These are phyloP conservation scores for Cichlasoma orientale DNA, from an alignment of 2,797 vertebrate species.

Conservation along the genomic window DNA sequence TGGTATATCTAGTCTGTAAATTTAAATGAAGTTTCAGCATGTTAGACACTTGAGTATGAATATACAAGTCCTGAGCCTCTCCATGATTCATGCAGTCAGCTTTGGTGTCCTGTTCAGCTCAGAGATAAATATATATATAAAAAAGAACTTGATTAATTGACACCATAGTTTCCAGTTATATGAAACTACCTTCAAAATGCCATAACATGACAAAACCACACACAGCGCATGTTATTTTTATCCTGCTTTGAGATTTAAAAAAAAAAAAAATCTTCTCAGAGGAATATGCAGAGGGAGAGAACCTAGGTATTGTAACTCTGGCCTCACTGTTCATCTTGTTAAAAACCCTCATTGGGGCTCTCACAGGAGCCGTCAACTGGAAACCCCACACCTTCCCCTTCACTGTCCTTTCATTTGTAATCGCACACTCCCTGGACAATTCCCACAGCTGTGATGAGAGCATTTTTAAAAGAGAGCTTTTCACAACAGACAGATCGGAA, in stretches of 20 bases:
- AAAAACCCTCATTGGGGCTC: slow-evolving; percentile 71
- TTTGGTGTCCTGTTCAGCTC: slow-evolving; percentile 52
- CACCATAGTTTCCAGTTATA: slow-evolving; percentile 73
- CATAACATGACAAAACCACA: slow-evolving; percentile 58
- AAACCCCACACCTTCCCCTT: slow-evolving; percentile 64
- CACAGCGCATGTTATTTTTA: slow-evolving; percentile 76
- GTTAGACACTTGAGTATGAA: slow-evolving; percentile 47
- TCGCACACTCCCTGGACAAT: slow-evolving; percentile 47
- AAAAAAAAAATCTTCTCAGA: slow-evolving; percentile 68
- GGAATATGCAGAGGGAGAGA: slow-evolving; percentile 63
- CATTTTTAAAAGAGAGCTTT: slow-evolving; percentile 51
- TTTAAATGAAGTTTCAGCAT: slow-evolving; percentile 42
- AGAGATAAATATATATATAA: slow-evolving; percentile 48
- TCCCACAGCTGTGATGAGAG: slow-evolving; percentile 49
- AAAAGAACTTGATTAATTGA: slow-evolving; percentile 77
- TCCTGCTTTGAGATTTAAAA: slow-evolving; percentile 66
- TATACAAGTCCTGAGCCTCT: slow-evolving; percentile 10
- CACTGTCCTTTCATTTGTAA: slow-evolving; percentile 61
- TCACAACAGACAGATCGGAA: slow-evolving; percentile 39
- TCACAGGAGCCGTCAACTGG: slow-evolving; percentile 56
- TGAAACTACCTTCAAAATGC: slow-evolving; percentile 64
- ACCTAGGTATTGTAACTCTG: slow-evolving; percentile 52
- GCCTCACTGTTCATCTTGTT: slow-evolving; percentile 78
- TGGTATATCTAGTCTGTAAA: slow-evolving; percentile 34
- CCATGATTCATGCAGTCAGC: slow-evolving; percentile 55